phyloP scores from a whole-genome alignment of 1,140 invertebrate genomes.

The Acromyrmex heyeri region DNA sequence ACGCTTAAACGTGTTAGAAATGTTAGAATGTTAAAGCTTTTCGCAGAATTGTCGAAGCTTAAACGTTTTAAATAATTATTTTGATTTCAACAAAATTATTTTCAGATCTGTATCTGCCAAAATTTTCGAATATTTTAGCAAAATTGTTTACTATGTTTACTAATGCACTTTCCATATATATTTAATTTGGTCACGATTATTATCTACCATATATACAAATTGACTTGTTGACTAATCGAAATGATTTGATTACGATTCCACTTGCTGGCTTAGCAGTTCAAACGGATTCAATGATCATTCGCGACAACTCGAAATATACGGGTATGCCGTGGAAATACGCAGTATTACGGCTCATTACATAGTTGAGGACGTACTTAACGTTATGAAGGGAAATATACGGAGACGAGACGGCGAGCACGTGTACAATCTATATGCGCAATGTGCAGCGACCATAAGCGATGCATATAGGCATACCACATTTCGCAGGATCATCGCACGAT shows the following conservation, averaged over 20 bases:
- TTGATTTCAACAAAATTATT: too few species aligned
- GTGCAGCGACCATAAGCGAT: slow-evolving; percentile 44
- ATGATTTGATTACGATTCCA: slow-evolving; percentile 13
- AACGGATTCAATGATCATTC: slow-evolving; percentile 44
- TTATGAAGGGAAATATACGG: slow-evolving; percentile 67
- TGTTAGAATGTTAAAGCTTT: too few species aligned
- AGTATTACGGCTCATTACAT: slow-evolving; percentile 70
- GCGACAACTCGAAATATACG: slow-evolving; percentile 27
- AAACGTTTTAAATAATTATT: too few species aligned
- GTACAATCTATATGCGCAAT: slow-evolving; percentile 33
- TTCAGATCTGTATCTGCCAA: too few species aligned
- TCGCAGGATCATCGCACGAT: slow-evolving; percentile 21
- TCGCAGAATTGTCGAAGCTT: too few species aligned
- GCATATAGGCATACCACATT: slow-evolving; percentile 30
- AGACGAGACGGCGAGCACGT: slow-evolving; percentile 58
- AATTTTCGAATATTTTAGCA: neutral
- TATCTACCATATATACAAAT: neutral
- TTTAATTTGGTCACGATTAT: neutral
- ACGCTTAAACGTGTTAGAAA: too few species aligned
- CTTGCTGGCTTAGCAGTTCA: neutral
- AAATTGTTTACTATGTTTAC: neutral
- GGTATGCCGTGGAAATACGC: slow-evolving; percentile 60
- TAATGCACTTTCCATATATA: neutral
- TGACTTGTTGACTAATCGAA: neutral
- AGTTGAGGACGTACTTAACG: slow-evolving; percentile 68